Evolutionary conservation across 2,113 vertebrate genomes (phyloP).

Genomic region (Heterocephalus glaber): DNA sequence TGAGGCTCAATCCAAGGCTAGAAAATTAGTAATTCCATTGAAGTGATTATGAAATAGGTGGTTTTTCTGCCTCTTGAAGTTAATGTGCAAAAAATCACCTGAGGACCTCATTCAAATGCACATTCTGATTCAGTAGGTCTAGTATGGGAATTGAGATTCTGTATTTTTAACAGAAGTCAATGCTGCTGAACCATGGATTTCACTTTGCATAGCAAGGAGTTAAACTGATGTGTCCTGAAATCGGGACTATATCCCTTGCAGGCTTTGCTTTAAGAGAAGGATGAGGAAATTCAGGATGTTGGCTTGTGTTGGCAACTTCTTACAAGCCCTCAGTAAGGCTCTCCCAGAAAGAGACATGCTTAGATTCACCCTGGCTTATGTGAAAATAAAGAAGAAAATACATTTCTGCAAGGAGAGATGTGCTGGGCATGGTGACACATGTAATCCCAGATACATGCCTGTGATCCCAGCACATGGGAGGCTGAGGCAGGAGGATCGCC

Average conservation of each 20-base stretch:
- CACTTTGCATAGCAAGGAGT: background rate
- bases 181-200: background rate
- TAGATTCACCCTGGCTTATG: background rate
- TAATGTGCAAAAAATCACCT: background rate
- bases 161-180: background rate
- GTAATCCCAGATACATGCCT: too few relatives aligned
- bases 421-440: background rate
- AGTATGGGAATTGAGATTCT: background rate
- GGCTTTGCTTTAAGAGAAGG: background rate
- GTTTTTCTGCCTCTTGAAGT: background rate
- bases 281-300: background rate
- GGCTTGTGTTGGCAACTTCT: background rate
- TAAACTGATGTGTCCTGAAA: background rate
- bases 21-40: background rate
- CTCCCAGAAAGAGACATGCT: background rate
- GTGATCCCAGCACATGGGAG: background rate
- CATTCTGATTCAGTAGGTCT: background rate
- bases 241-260: background rate
- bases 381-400: constrained; percentile 27
- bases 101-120: background rate
- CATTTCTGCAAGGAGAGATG: background rate
- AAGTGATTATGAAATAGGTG: background rate
- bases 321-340: background rate
- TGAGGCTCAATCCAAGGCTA: background rate
- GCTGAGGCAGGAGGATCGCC: background rate